Percentiles rank a stretch among this genome's conserved stretches.
Conservation (phyloP, 2,113 vertebrate species). For the Hipposideros armiger region DNA sequence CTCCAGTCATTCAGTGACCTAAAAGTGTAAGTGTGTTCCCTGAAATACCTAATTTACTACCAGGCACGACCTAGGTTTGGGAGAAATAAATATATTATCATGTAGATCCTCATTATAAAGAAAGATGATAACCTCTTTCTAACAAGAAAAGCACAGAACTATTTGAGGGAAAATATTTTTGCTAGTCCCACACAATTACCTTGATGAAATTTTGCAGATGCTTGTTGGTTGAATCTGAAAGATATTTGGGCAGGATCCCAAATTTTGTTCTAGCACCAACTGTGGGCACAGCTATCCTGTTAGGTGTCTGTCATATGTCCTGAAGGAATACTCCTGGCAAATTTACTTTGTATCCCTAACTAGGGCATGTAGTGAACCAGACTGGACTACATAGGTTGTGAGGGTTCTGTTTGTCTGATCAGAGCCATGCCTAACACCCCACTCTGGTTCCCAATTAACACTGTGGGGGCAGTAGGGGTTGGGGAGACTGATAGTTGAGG, state of each 20-base stretch:
- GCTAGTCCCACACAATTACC: neutral
- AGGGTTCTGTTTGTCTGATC: neutral
- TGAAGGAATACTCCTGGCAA: neutral
- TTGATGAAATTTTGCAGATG: neutral
- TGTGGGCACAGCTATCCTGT: neutral
- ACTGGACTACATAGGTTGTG: neutral
- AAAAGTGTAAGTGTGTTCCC: constrained; percentile 24
- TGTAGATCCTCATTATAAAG: constrained; percentile 33
- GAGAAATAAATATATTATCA: constrained; percentile 43
- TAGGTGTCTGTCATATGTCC: neutral
- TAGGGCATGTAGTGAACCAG: neutral
- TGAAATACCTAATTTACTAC: constrained; percentile 60
- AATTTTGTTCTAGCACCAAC: neutral
- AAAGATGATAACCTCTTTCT: neutral
- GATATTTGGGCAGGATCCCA: neutral
- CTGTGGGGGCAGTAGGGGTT: neutral
- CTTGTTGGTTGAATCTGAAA: neutral
- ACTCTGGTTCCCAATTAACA: neutral
- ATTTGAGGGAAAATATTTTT: constrained; percentile 5
- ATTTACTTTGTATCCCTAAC: neutral
- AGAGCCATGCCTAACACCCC: neutral
- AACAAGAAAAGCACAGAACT: neutral
- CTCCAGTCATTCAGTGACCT: neutral
- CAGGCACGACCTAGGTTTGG: neutral
- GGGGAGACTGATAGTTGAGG: neutral